A percentile compares a stretch with the other conserved stretches of the same genome.
phyloP scores from a whole-genome alignment of 37 sponge, comb jelly and placozoan species.

The Cliona cf. orientalis region DNA sequence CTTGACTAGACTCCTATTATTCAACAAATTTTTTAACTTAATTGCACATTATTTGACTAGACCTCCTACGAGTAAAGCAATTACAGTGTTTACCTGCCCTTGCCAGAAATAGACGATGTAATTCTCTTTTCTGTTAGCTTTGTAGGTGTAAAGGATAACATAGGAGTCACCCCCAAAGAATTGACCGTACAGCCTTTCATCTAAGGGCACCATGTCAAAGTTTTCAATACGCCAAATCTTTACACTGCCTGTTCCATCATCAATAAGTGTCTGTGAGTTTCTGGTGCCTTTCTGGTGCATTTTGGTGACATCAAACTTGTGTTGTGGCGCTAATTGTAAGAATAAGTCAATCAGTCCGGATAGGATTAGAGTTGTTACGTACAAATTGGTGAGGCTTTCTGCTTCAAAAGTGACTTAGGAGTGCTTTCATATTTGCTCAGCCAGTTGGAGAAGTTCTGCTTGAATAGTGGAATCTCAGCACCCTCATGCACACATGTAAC shows the following conservation, averaged over 20 bases:
- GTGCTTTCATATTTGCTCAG: slow-evolving; percentile 64
- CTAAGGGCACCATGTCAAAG: slow-evolving; percentile 83
- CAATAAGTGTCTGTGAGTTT: slow-evolving; percentile 68
- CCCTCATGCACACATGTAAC: slow-evolving; percentile 81
- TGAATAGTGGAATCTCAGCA: slow-evolving; percentile 84
- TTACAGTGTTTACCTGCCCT: slow-evolving; percentile 80
- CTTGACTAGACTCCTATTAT: slow-evolving; percentile 56
- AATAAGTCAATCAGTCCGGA: no score
- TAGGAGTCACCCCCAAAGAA: slow-evolving; percentile 96
- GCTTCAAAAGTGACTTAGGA: slow-evolving; percentile 3
- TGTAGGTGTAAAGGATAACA: slow-evolving; percentile 91
- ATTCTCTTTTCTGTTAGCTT: slow-evolving; percentile 73
- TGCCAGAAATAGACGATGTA: slow-evolving; percentile 96
- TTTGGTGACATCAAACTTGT: slow-evolving; percentile 64
- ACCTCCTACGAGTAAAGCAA: no score
- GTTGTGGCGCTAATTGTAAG: slow-evolving; percentile 25
- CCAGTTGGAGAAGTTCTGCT: slow-evolving; percentile 91
- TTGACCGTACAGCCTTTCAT: slow-evolving; percentile 81
- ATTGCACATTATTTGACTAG: no score
- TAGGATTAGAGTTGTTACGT: no score
- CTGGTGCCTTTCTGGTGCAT: slow-evolving; percentile 58
- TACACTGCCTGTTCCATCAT: slow-evolving; percentile 87
- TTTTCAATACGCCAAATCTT: slow-evolving; percentile 91
- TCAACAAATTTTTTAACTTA: no score
- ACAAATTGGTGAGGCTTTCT: no score